Evolutionary conservation across 2,113 vertebrate species (phyloP).

Genomic region (Seriola aureovittata): DNA sequence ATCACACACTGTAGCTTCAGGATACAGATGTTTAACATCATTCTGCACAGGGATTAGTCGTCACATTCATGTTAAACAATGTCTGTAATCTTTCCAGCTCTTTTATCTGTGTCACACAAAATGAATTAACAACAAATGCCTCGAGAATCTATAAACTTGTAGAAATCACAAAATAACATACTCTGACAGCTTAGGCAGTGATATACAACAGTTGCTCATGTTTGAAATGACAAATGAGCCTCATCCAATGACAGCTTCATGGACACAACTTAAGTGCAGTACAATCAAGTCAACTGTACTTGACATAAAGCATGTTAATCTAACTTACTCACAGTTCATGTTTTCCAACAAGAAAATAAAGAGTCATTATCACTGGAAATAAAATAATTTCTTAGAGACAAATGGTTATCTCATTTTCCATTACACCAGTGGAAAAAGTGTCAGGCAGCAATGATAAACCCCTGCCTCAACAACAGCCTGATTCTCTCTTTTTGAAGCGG

Average conservation of each 20-base stretch:
- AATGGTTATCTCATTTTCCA: constrained; percentile 64
- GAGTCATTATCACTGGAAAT: constrained; percentile 21
- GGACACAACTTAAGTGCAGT: not conserved
- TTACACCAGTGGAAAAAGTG: constrained; percentile 69
- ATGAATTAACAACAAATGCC: not conserved
- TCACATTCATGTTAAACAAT: not conserved
- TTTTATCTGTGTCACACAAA: constrained; percentile 17
- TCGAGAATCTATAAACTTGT: not conserved
- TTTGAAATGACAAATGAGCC: constrained; percentile 19
- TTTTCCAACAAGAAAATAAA: constrained; percentile 40
- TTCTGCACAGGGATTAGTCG: constrained; percentile 14
- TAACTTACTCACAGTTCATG: not conserved
- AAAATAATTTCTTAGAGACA: constrained; percentile 46
- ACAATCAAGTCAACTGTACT: not conserved
- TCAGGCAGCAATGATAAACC: constrained; percentile 66
- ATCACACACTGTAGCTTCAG: constrained; percentile 28
- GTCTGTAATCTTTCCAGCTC: not conserved
- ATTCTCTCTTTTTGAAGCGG: constrained; percentile 78
- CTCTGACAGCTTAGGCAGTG: constrained; percentile 3
- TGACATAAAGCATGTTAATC: not conserved
- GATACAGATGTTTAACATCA: constrained; percentile 53
- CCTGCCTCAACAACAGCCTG: constrained; percentile 71
- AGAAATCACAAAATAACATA: not conserved
- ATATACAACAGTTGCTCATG: constrained; percentile 19
- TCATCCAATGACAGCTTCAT: constrained; percentile 2